These are phyloP conservation scores for Polyommatus icarus DNA, from an alignment of 2,888 invertebrate species.

Conservation along the genomic window DNA sequence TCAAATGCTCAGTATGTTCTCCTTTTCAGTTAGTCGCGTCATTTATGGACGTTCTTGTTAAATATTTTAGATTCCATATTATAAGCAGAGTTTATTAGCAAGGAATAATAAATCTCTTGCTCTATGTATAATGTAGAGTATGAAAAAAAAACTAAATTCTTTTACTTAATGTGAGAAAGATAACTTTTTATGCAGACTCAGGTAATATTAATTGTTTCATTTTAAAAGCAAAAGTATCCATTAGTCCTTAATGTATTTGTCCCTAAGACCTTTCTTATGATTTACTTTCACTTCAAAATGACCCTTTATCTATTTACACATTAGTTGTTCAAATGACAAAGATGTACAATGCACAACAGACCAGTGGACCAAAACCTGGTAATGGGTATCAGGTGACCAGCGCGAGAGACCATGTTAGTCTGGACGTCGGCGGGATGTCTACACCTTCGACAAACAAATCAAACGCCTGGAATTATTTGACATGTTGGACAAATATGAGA, in stretches of 20 bases:
- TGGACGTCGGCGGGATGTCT: conserved; percentile 48
- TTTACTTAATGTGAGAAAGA: not conserved
- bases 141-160: not conserved
- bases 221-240: conserved; percentile 41
- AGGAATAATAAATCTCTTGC: too few species aligned
- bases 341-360: conserved; percentile 46
- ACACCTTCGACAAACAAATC: conserved; percentile 59
- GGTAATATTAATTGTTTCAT: conserved; percentile 38
- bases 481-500: conserved; percentile 51
- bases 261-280: conserved; percentile 46
- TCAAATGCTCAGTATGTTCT: conserved; percentile 23
- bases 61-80: too few species aligned
- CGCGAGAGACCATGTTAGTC: conserved; percentile 43
- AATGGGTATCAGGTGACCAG: conserved; percentile 29
- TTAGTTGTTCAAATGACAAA: conserved; percentile 59
- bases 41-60: not conserved
- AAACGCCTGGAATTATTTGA: conserved; percentile 57
- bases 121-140: not conserved
- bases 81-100: too few species aligned
- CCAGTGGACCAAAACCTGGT: conserved; percentile 44
- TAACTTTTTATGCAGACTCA: conserved; percentile 1
- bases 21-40: conserved; percentile 9
- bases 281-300: conserved; percentile 59
- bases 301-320: conserved; percentile 61
- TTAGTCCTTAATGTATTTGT: conserved; percentile 40